Evolutionary conservation across 1,140 invertebrate genomes (phyloP), one percentile per base, ranked within the genome.

Genomic region (Phymastichus coffea): DNA sequence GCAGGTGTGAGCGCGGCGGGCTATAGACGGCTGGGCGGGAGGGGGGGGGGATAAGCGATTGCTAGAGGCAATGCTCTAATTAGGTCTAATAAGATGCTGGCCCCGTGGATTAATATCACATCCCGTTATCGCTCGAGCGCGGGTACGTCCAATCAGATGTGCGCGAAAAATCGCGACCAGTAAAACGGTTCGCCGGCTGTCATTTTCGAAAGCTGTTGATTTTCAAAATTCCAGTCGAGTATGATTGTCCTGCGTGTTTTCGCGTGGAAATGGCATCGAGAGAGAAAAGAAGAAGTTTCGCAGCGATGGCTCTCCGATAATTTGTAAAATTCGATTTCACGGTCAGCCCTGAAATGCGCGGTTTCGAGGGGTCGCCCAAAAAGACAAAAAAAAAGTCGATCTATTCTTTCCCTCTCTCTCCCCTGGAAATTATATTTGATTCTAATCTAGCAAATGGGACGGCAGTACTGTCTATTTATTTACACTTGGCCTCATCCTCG

Each of bases 361-460:
- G n/a, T n/a, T n/a, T n/a, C n/a, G n/a, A n/a, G n/a, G n/a, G n/a
- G n/a, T n/a, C n/a, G n/a, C n/a, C n/a, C n/a, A n/a, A n/a, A n/a
- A n/a, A n/a, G n/a, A n/a, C n/a, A n/a, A n/a, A n/a, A n/a, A n/a
- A n/a, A n/a, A n/a, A n/a, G n/a, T n/a, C n/a, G n/a, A n/a, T n/a
- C n/a, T n/a, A n/a, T n/a, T n/a, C n/a, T n/a, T n/a, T n/a, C n/a
- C n/a, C n/a, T n/a, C n/a, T n/a, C n/a, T n/a, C n/a, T n/a, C n/a
- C n/a, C n/a, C n/a, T n/a, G n/a, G 68, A 73, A 76, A 76, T 76
- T 76, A 74, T 75, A 78, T 78, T 78, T 76, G 72, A 78, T 76
- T 76, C 71, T 77, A 75, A 76, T 76, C 75, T 76, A 72, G 69
- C 70, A 76, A 76, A 76, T 76, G 72, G 74, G 71, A 76, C 66